These are phyloP conservation scores for Creontiades dilutus DNA, from an alignment of 2,888 invertebrate genomes.

Conservation along the genomic window DNA sequence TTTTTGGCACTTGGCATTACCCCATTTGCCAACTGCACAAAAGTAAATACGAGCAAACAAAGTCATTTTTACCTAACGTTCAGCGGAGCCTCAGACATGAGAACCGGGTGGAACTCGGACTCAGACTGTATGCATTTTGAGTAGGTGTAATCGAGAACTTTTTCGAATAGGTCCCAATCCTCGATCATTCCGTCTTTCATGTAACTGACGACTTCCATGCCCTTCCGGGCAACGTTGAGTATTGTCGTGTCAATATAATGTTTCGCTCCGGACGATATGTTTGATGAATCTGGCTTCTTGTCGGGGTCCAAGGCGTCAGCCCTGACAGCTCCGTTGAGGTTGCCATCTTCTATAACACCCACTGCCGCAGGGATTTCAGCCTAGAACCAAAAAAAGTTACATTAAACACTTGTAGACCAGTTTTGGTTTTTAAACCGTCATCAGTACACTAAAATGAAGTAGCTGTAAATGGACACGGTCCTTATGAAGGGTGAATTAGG, in stretches of 20 bases:
- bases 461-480: too few relatives aligned
- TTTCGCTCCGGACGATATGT: constrained; percentile 83
- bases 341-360: constrained; percentile 87
- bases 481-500: too few relatives aligned
- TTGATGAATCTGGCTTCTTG: constrained; percentile 85
- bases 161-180: constrained; percentile 99
- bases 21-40: too few relatives aligned
- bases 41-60: too few relatives aligned
- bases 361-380: constrained; percentile 97
- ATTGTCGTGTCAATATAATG: constrained; percentile 96
- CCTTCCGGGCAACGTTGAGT: constrained; percentile 92
- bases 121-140: constrained; percentile 95
- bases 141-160: constrained; percentile 96
- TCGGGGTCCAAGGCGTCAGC: constrained; percentile 84
- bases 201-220: constrained; percentile 93
- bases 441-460: too few relatives aligned
- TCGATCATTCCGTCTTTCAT: constrained; percentile 99
- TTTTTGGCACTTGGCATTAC: too few relatives aligned
- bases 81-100: constrained; percentile 99
- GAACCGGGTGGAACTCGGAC: constrained; percentile 95
- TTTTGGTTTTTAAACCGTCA: too few relatives aligned
- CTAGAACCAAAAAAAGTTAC: constrained; percentile 81
- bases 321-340: constrained; percentile 82
- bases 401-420: too few relatives aligned
- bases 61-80: constrained; percentile 84